Conservation (phyloP, 2,888 invertebrate species). For the Agrypnus murinus region DNA sequence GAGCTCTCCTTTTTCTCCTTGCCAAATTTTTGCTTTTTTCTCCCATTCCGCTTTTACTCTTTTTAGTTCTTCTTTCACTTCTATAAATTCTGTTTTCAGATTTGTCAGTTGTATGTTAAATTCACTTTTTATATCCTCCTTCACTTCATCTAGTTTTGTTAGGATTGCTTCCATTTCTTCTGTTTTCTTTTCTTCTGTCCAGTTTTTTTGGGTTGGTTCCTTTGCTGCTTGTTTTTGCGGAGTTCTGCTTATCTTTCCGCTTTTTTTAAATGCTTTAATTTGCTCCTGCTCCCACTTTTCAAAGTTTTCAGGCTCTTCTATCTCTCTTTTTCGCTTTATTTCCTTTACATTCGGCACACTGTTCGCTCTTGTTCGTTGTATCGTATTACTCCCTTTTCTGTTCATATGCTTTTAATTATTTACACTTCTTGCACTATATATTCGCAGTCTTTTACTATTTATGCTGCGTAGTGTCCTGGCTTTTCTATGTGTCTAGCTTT, state of each 20-base stretch:
- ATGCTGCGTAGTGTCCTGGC: background rate
- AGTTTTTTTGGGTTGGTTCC: background rate
- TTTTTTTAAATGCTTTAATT: background rate
- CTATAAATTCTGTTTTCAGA: no score
- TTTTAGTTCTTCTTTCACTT: no score
- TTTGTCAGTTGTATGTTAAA: constrained; percentile 1
- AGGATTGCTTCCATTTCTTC: constrained; percentile 6
- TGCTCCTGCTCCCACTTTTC: no score
- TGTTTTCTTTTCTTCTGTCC: background rate
- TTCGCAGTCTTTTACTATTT: no score
- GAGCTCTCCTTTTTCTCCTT: no score
- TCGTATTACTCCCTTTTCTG: background rate
- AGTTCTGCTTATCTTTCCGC: background rate
- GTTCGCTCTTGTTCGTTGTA: background rate
- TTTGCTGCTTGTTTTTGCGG: background rate
- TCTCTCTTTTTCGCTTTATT: background rate
- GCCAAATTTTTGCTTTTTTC: no score
- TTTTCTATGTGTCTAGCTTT: background rate
- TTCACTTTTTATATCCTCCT: background rate
- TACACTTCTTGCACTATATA: no score
- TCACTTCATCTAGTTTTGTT: no score
- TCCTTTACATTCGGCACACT: background rate
- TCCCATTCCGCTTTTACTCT: background rate
- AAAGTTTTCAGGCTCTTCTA: background rate
- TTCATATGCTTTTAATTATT: no score